A percentile compares a stretch with the other conserved stretches of the same genome.
Evolutionary conservation across 2,888 invertebrate species (phyloP).

Genomic region (Oscheius onirici): DNA sequence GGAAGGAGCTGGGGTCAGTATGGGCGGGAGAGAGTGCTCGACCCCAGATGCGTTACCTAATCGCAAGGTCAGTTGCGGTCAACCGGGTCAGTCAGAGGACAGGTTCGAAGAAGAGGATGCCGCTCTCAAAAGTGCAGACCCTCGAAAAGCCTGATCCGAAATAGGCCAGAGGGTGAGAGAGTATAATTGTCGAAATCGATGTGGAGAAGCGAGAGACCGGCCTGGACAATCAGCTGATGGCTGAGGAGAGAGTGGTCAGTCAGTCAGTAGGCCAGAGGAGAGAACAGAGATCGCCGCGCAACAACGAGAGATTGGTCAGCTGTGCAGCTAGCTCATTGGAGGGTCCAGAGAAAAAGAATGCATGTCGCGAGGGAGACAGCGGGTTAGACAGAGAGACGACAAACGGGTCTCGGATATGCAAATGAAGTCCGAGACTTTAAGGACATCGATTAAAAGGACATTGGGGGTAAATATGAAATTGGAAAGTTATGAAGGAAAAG

Average conservation of each 20-base stretch:
- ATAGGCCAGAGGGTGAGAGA: neutral
- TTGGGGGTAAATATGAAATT: too few species aligned
- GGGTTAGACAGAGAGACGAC: neutral
- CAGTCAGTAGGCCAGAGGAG: neutral
- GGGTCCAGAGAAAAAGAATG: constrained; percentile 16
- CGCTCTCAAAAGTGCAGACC: neutral
- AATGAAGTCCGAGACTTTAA: constrained; percentile 13
- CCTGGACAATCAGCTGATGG: constrained; percentile 17
- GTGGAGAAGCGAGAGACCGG: constrained; percentile 1
- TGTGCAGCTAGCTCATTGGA: neutral
- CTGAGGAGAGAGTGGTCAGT: constrained; percentile 5
- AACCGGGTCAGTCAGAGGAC: neutral
- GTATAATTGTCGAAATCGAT: constrained; percentile 35
- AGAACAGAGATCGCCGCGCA: neutral
- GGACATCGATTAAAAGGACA: neutral
- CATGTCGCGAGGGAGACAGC: constrained; percentile 18
- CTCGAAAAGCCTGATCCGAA: neutral
- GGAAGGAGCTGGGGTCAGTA: neutral
- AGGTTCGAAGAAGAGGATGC: too few species aligned
- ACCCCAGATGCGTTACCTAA: constrained; percentile 17
- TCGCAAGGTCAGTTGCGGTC: constrained; percentile 26
- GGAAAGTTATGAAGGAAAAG: too few species aligned
- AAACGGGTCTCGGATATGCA: constrained; percentile 15
- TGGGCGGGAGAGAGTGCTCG: constrained; percentile 1
- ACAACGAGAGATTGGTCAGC: constrained; percentile 26